A percentile compares a stretch with the other conserved stretches of the same genome.
These are phyloP conservation scores for Caloenas nicobarica DNA, from an alignment of 2,113 vertebrate species.

Conservation along the genomic window DNA sequence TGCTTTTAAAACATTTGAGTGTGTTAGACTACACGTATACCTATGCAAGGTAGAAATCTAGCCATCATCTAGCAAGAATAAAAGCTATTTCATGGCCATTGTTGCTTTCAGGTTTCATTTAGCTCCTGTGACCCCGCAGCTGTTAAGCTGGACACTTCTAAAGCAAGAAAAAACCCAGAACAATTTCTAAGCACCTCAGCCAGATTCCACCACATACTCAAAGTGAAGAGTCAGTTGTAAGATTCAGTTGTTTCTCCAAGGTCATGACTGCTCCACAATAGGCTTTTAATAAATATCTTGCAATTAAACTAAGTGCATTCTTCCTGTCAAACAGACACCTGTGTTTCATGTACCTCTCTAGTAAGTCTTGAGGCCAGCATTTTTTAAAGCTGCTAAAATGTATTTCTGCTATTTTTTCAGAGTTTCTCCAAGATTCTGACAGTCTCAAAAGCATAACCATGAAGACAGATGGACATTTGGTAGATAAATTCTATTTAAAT, in stretches of 20 bases:
- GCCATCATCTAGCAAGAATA: background rate
- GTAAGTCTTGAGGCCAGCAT: background rate
- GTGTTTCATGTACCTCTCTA: background rate
- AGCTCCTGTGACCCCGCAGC: background rate
- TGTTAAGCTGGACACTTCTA: background rate
- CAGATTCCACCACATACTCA: background rate
- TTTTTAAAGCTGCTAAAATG: background rate
- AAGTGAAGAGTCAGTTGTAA: background rate
- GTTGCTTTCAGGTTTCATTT: background rate
- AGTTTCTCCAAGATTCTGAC: background rate
- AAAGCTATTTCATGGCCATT: background rate
- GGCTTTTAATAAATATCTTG: slow-evolving; percentile 10
- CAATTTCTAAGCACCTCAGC: background rate
- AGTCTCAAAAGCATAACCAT: slow-evolving; percentile 2
- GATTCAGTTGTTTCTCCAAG: background rate
- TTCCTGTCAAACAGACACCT: slow-evolving; percentile 13
- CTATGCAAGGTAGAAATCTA: background rate
- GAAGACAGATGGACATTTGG: background rate
- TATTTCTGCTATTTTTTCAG: background rate
- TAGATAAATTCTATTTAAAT: background rate
- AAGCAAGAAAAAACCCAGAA: slow-evolving; percentile 5
- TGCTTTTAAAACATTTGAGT: background rate
- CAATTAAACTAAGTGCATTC: slow-evolving; percentile 23
- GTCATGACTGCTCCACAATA: background rate
- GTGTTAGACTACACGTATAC: background rate